phyloP scores from a whole-genome alignment of 1,140 invertebrate species.

The Thereuonema tuberculata region DNA sequence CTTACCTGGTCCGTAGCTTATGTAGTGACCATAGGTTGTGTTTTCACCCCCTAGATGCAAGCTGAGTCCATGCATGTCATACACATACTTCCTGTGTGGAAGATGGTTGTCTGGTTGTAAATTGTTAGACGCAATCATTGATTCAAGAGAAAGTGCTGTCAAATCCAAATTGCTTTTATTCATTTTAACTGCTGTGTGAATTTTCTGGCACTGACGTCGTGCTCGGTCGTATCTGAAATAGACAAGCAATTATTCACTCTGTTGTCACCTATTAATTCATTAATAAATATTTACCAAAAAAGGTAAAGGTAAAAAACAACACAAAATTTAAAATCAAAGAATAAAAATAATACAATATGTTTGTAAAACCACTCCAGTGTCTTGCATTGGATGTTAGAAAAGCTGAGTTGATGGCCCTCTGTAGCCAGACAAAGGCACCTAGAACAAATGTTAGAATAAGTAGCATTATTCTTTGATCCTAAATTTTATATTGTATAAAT shows the following conservation, averaged over 20 bases:
- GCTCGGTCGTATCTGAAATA: not conserved
- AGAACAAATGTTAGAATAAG: no score
- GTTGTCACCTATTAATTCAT: no score
- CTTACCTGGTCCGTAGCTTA: not conserved
- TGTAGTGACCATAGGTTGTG: conserved; percentile 3
- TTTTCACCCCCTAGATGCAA: not conserved
- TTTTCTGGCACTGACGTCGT: not conserved
- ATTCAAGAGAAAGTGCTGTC: not conserved
- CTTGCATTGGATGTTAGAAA: no score
- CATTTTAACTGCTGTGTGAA: not conserved
- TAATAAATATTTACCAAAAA: no score
- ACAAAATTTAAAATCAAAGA: no score
- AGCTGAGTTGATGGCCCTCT: no score
- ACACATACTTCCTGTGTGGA: not conserved
- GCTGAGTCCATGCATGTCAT: not conserved
- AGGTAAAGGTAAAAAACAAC: no score
- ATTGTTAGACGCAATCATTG: not conserved
- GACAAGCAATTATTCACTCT: not conserved
- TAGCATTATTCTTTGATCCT: no score
- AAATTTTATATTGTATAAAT: no score
- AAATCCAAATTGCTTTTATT: not conserved
- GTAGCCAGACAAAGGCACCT: no score
- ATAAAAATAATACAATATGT: no score
- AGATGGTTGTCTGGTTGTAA: not conserved
- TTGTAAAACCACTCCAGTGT: no score